A percentile compares a stretch with the other conserved stretches of the same genome.
Conservation (phyloP, 2,888 invertebrate genomes). For the Heliconius ismenius region DNA sequence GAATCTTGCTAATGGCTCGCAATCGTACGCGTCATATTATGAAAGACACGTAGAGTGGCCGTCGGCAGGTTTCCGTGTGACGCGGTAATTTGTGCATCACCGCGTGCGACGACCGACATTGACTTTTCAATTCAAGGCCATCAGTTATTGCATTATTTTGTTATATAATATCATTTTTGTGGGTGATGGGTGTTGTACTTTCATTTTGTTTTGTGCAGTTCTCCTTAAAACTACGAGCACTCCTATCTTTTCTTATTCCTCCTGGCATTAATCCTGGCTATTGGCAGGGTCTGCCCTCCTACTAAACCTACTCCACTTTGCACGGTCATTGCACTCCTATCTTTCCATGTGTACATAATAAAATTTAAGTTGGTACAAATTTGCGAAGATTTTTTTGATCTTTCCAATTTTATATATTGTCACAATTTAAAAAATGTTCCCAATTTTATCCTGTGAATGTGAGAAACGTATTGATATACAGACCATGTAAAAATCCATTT, state of each 20-base stretch:
- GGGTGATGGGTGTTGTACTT: not conserved
- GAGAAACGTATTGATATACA: not conserved
- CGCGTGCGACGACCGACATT: constrained; percentile 60
- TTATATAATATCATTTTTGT: constrained; percentile 41
- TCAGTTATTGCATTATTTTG: constrained; percentile 50
- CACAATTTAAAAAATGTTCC: too few species aligned
- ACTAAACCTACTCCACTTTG: too few species aligned
- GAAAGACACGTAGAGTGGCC: constrained; percentile 29
- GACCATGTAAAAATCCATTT: not conserved
- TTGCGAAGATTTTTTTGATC: not conserved
- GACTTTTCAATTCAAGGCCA: constrained; percentile 65
- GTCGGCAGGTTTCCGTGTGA: constrained; percentile 55
- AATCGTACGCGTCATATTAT: constrained; percentile 29
- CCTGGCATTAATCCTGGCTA: too few species aligned
- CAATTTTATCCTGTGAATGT: not conserved
- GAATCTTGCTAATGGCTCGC: constrained; percentile 16
- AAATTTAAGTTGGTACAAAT: not conserved
- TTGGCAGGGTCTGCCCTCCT: too few species aligned
- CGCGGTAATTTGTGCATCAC: constrained; percentile 56
- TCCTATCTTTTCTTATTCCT: too few species aligned
- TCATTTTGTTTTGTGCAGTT: not conserved
- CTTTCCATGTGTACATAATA: not conserved
- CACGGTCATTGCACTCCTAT: too few species aligned
- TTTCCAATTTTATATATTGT: too few species aligned
- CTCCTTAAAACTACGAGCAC: not conserved